Base-by-base conservation (phyloP, 2,888 invertebrate species). In the Lasioglossum marginatum region DNA sequence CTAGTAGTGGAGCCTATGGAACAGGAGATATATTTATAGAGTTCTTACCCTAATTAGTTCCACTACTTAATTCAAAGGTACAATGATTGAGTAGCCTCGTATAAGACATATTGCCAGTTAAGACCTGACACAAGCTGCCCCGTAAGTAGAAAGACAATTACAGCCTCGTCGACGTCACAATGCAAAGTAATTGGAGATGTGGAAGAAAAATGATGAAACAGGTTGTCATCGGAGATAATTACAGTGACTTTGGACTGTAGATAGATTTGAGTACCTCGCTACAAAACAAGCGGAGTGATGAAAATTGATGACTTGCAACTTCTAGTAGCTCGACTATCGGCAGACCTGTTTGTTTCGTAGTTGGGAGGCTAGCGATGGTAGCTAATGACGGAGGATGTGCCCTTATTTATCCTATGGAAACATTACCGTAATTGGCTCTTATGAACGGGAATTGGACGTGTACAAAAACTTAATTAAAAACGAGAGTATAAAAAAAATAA, bases 291-390 rank as follows among this genome's bases (percentile, higher is more conserved):
- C 23, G 23, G 23, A 68, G 37, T 23, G 37, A 68, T 68, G 37
- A 68, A 68, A 68, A 68, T 68, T 68, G 37, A 68, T 68, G 68
- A 68, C 68, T 68, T 23, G 68, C 68, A n/a, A 8, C 37, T 37
- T 68, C 52, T 52, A 52, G 37, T 19, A 34, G 66, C 34, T 66
- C 16, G 34, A 66, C 19, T 31, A 34, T 66, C 66, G 34, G 23
- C 52, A 2, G 52, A 52, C 52, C 23, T 23, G 8, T 34, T 1
- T 0, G 14, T 34, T 66, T 66, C 8, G 66, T 66, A 19, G 66
- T 66, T 34, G 37, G 37, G 4, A 16, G 37, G 68, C 31, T 19
- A 68, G 37, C 23, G 68, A 68, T 37, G 68, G 23, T 34, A 37
- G 37, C 23, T 68, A 68, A 68, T 68, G 68, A 34, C 37, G 3